Evolutionary conservation across 1,140 invertebrate species (phyloP).

Genomic region (Fopius arisanus): DNA sequence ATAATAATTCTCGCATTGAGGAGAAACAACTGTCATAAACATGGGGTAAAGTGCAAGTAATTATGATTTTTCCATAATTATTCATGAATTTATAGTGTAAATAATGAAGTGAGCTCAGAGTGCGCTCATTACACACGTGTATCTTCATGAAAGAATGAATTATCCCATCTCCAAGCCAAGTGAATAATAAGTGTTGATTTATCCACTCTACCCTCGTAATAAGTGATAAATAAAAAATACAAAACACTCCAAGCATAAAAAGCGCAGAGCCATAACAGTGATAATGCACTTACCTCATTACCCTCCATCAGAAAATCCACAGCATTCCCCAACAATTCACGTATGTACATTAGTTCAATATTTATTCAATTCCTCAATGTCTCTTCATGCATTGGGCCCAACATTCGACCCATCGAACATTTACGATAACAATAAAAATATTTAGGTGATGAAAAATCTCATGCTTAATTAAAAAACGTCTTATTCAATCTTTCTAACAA

Average conservation of each 20-base stretch:
- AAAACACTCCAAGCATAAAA: slow-evolving; percentile 15
- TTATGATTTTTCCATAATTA: too few relatives aligned
- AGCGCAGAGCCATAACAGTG: slow-evolving; percentile 26
- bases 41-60: too few relatives aligned
- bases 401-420: slow-evolving; percentile 49
- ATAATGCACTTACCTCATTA: slow-evolving; percentile 48
- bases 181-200: too few relatives aligned
- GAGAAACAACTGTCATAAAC: too few relatives aligned
- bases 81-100: too few relatives aligned
- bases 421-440: slow-evolving; percentile 38
- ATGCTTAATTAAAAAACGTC: slow-evolving; percentile 5
- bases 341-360: slow-evolving; percentile 40
- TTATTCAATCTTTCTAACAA: not conserved
- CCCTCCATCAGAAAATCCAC: not conserved
- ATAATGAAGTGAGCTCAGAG: too few relatives aligned
- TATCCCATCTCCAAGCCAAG: too few relatives aligned
- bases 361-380: slow-evolving; percentile 43
- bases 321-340: not conserved
- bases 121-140: too few relatives aligned
- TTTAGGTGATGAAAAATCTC: slow-evolving; percentile 38
- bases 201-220: not conserved
- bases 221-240: not conserved
- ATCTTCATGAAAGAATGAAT: too few relatives aligned
- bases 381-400: slow-evolving; percentile 50
- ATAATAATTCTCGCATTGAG: too few relatives aligned